These are phyloP conservation scores for Actinernus sp. DNA, from an alignment of 92 coral and sea anemone species.

Conservation along the genomic window DNA sequence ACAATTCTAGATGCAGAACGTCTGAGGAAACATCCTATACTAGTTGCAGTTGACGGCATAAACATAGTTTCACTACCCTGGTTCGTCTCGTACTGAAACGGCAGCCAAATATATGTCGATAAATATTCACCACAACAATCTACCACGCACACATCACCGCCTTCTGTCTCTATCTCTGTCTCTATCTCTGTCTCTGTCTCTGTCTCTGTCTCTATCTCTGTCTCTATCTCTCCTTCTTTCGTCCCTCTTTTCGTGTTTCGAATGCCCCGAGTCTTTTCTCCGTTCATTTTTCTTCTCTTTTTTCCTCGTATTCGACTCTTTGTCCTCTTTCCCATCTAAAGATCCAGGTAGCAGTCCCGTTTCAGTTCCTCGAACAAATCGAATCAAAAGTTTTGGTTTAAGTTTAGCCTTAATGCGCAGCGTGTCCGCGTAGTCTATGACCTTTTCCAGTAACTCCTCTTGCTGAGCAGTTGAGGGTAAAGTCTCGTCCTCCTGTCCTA, in stretches of 20 bases:
- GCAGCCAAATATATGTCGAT: no score
- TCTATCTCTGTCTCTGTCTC: slow-evolving; percentile 1
- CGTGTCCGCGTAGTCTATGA: slow-evolving; percentile 96
- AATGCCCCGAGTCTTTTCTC: background rate
- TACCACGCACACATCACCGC: background rate
- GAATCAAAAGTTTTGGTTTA: slow-evolving; percentile 81
- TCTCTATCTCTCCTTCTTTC: background rate
- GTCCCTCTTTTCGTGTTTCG: background rate
- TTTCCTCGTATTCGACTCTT: background rate
- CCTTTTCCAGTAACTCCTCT: slow-evolving; percentile 85
- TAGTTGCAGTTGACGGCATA: no score
- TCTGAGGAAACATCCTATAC: no score
- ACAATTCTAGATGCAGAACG: no score
- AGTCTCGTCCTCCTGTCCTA: slow-evolving; percentile 59
- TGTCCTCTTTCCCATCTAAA: background rate
- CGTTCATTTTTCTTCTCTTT: background rate
- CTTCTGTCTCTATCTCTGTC: background rate
- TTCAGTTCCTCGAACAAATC: slow-evolving; percentile 89
- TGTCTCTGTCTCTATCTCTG: slow-evolving; percentile 7
- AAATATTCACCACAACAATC: no score
- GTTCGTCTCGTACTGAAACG: no score
- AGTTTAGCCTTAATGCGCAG: slow-evolving; percentile 70
- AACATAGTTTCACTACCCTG: no score
- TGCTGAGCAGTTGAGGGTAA: slow-evolving; percentile 82
- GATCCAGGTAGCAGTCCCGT: slow-evolving; percentile 90